A percentile compares a stretch with the other conserved stretches of the same genome.
phyloP scores from a whole-genome alignment of 1,140 invertebrate genomes.

The Sesamia nonagrioides region DNA sequence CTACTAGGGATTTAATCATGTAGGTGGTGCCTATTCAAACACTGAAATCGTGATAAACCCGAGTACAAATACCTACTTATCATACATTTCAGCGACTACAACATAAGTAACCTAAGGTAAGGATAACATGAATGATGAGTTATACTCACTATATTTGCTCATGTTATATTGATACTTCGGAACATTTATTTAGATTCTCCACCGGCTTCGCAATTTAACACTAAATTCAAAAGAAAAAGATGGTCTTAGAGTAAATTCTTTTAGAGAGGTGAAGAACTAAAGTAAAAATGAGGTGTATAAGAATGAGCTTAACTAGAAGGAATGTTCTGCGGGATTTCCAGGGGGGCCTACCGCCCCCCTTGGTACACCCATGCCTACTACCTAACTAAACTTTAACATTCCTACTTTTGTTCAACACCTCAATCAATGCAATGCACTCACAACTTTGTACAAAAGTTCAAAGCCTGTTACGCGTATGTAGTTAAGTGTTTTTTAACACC shows the following conservation, averaged over 20 bases:
- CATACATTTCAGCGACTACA: not conserved
- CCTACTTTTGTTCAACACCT: conserved; percentile 50
- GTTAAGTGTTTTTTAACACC: not conserved
- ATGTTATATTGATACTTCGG: conserved; percentile 65
- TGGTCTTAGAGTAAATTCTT: conserved; percentile 48
- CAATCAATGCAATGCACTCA: conserved; percentile 49
- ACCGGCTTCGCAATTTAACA: conserved; percentile 70
- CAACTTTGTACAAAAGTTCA: conserved; percentile 81
- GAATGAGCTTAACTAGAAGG: not conserved
- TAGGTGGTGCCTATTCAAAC: not conserved
- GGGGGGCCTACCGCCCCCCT: too few species aligned
- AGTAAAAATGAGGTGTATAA: conserved; percentile 12
- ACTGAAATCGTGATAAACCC: not conserved
- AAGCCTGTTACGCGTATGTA: conserved; percentile 56
- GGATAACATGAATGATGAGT: conserved; percentile 39
- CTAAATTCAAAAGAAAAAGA: conserved; percentile 73
- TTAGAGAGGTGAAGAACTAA: conserved; percentile 48
- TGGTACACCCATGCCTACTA: too few species aligned
- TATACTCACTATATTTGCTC: conserved; percentile 76
- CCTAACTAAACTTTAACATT: not conserved
- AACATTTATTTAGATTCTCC: conserved; percentile 60
- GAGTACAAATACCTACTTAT: not conserved
- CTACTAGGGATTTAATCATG: conserved; percentile 41
- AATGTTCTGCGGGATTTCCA: too few species aligned
- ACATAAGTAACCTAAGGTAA: not conserved